phyloP scores from a whole-genome alignment of 2,113 vertebrate genomes.

The Limnothrissa miodon region DNA sequence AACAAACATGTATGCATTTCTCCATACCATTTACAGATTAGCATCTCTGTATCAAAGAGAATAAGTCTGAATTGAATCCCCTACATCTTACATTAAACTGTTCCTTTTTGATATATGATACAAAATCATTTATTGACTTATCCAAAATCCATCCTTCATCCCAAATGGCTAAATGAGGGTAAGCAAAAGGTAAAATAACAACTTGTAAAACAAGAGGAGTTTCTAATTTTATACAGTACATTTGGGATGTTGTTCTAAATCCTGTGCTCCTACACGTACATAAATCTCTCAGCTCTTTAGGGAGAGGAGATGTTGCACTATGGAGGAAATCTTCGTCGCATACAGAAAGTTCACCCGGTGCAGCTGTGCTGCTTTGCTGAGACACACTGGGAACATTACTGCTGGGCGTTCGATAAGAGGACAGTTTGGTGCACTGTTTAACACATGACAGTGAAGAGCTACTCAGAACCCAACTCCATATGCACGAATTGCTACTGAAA shows the following conservation, averaged over 20 bases:
- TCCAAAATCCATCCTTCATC: conserved; percentile 21
- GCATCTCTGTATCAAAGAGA: not conserved
- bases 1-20: conserved; percentile 32
- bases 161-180: conserved; percentile 2
- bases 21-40: conserved; percentile 31
- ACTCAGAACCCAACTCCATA: conserved; percentile 47
- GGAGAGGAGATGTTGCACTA: conserved; percentile 6
- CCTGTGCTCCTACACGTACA: not conserved
- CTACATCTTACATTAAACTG: conserved; percentile 9
- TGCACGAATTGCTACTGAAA: conserved; percentile 49
- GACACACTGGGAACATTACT: conserved; percentile 36
- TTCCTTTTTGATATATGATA: conserved; percentile 43
- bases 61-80: conserved; percentile 28
- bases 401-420: conserved; percentile 43
- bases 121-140: conserved; percentile 39
- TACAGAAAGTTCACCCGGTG: not conserved
- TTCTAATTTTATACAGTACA: not conserved
- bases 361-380: conserved; percentile 33
- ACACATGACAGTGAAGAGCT: conserved; percentile 26
- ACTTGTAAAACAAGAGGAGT: conserved; percentile 16
- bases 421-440: conserved; percentile 50
- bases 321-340: conserved; percentile 15
- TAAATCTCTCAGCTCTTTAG: not conserved
- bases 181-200: conserved; percentile 7
- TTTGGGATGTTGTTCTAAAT: conserved; percentile 10